A percentile compares a stretch with the other conserved stretches of the same genome.
Conservation (phyloP, 2,113 vertebrate genomes). For the Calcarius ornatus region DNA sequence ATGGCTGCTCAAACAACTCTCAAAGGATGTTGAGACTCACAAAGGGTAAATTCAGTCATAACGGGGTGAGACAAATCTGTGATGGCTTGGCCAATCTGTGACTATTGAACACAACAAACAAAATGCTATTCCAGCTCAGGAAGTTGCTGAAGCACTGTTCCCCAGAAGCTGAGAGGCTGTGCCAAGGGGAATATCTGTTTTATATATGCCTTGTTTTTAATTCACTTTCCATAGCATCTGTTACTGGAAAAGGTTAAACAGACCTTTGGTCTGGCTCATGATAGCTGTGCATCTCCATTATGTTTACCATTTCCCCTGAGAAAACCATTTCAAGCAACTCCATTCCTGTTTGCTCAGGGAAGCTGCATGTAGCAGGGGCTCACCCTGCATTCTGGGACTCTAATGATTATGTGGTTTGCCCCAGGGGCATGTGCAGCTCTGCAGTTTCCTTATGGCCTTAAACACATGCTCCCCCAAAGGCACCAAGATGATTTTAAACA, state of each 20-base stretch:
- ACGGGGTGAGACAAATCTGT: not conserved
- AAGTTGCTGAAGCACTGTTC: constrained; percentile 10
- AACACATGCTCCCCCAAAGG: not conserved
- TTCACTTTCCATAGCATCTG: constrained; percentile 52
- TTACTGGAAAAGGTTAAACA: constrained; percentile 20
- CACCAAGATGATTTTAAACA: not conserved
- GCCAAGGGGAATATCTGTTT: constrained; percentile 15
- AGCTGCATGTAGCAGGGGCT: not conserved
- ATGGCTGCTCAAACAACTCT: not conserved
- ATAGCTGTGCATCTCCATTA: not conserved
- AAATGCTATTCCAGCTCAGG: not conserved
- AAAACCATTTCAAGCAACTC: not conserved
- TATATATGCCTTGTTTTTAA: constrained; percentile 35
- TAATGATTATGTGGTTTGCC: not conserved
- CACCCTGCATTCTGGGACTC: not conserved
- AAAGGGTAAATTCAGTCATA: not conserved
- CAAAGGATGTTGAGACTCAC: not conserved
- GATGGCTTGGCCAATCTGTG: not conserved
- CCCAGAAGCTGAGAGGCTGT: not conserved
- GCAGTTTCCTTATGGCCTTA: not conserved
- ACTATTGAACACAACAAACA: not conserved
- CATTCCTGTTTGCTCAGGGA: not conserved
- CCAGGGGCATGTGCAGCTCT: not conserved
- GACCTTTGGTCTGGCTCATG: not conserved
- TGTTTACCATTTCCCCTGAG: not conserved